phyloP scores from a whole-genome alignment of 2,888 invertebrate genomes.

The Drosophila mimetica region DNA sequence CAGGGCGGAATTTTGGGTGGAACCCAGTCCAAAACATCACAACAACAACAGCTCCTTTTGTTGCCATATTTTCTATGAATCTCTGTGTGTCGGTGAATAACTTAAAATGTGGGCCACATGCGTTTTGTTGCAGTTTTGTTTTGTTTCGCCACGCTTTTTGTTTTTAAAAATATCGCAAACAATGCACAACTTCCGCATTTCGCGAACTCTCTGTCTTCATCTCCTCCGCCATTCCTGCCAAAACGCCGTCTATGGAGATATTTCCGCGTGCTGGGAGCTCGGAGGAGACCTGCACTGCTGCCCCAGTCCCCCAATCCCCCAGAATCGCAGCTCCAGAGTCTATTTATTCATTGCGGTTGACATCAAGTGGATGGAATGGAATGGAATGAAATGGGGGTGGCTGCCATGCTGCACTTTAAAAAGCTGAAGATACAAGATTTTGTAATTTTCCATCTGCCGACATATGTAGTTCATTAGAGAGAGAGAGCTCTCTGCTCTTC shows the following conservation, averaged over 20 bases:
- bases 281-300: conserved; percentile 20
- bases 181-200: conserved; percentile 69
- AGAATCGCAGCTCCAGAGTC: conserved; percentile 26
- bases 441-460: conserved; percentile 73
- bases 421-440: conserved; percentile 57
- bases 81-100: conserved; percentile 36
- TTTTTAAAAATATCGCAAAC: conserved; percentile 73
- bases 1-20: background rate
- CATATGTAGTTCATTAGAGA: conserved; percentile 78
- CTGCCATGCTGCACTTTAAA: conserved; percentile 48
- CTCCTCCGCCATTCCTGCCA: background rate
- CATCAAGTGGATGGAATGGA: conserved; percentile 51
- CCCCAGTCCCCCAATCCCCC: conserved; percentile 24
- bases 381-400: conserved; percentile 6
- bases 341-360: conserved; percentile 65
- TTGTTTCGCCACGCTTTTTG: conserved; percentile 47
- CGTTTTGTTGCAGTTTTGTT: conserved; percentile 47
- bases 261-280: conserved; percentile 42
- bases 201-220: conserved; percentile 1
- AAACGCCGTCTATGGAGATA: conserved; percentile 21
- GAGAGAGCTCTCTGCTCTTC: conserved; percentile 4
- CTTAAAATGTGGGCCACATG: conserved; percentile 69
- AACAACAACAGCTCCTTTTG: conserved; percentile 16
- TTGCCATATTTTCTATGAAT: conserved; percentile 30
- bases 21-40: background rate